A percentile compares a stretch with the other conserved stretches of the same genome.
phyloP scores from a whole-genome alignment of 1,140 invertebrate genomes.

The Drosophila parabipectinata region DNA sequence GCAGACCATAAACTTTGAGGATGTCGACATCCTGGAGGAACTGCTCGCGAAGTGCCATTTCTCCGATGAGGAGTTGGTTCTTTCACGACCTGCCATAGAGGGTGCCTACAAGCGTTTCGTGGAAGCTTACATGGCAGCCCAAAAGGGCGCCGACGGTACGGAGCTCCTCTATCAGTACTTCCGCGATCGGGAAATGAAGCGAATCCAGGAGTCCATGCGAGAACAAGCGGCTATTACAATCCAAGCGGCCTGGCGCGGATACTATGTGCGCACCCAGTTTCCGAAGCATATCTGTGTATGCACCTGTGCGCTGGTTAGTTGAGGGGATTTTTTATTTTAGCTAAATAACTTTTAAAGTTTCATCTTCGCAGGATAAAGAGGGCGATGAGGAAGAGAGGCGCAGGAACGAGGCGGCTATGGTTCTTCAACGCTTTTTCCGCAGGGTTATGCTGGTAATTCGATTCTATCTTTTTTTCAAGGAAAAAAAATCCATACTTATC shows the following conservation, averaged over 20 bases:
- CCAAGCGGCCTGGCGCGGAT: conserved; percentile 70
- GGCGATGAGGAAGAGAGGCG: conserved; percentile 16
- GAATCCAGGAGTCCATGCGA: conserved; percentile 40
- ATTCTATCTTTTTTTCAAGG: neutral
- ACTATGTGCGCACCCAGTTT: conserved; percentile 49
- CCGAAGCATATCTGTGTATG: conserved; percentile 52
- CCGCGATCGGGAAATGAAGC: conserved; percentile 70
- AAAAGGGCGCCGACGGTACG: conserved; percentile 60
- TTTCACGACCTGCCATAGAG: conserved; percentile 70
- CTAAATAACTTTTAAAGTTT: neutral
- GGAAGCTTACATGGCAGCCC: conserved; percentile 74
- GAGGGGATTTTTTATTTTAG: neutral
- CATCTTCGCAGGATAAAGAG: conserved; percentile 19
- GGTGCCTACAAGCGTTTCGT: conserved; percentile 76
- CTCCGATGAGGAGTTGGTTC: conserved; percentile 57
- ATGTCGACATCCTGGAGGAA: conserved; percentile 72
- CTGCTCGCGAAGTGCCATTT: conserved; percentile 68
- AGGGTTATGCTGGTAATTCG: conserved; percentile 35
- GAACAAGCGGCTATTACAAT: conserved; percentile 59
- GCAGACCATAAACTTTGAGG: conserved; percentile 62
- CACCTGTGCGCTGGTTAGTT: conserved; percentile 47
- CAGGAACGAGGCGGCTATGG: conserved; percentile 41
- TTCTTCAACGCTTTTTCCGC: conserved; percentile 68
- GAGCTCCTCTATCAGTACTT: conserved; percentile 78
- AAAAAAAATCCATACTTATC: neutral